Base-by-base conservation (phyloP, 2,888 invertebrate species). In the Hermaeophaga mercurialis region DNA sequence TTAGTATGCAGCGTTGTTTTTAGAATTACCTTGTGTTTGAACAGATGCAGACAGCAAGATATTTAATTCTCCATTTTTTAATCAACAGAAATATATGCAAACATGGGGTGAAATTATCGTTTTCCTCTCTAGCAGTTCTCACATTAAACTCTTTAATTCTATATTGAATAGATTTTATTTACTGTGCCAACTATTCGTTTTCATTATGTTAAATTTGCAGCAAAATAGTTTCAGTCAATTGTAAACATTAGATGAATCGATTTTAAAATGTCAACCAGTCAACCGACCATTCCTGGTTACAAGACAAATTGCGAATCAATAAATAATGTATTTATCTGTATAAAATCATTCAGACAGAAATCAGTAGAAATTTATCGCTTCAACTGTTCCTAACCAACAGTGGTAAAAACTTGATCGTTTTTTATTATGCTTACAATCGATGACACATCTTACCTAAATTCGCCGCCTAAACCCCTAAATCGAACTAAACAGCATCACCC, bases 391-490 rank as follows among this genome's bases (percentile, higher is more conserved):
- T 54, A 58, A 53, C 63, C 62, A 59, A 66, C 64, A 66, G 65
- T 64, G 60, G 59, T 61, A 60, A 65, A 66, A 66, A 67, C 58
- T 69, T 66, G 65, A 68, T 69, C 67, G 67, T 67, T 69, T 69
- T 69, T 70, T 68, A 70, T 70, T 70, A 64, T 68, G 60, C 45
- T 64, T 66, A 54, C 64, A 62, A 58, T 63, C 63, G 64, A 66
- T 70, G 70, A 71, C 69, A 67, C 67, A 70, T 72, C 68, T 70
- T 70, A 68, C 70, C 68, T 63, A 70, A 71, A 70, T 73, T 70
- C 70, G 66, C 70, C 70, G 72, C 70, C 70, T 70, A 71, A 72
- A 69, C 72, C 72, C 73, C 71, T 71, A 73, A 73, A 71, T 71
- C 68, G 68, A 70, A 71, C 73, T 69, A 72, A 72, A 71, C 71